Percentiles rank a stretch among this genome's conserved stretches.
These are phyloP conservation scores for Arrhamphus sclerolepis DNA, from an alignment of 2,797 vertebrate genomes.

Conservation along the genomic window DNA sequence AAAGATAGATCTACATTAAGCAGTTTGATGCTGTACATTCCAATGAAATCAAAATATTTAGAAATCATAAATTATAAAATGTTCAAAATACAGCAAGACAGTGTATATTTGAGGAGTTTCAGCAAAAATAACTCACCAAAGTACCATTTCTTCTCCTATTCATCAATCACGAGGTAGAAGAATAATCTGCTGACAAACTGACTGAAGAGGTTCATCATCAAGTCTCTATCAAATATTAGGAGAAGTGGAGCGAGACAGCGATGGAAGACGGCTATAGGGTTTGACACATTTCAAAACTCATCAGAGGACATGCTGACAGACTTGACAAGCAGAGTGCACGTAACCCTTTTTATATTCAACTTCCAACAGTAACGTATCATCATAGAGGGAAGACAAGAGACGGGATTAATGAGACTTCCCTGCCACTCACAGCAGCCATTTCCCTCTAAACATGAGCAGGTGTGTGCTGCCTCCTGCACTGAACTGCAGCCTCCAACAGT, in stretches of 20 bases:
- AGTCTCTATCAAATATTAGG: conserved; percentile 18
- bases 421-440: conserved; percentile 6
- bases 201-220: conserved; percentile 11
- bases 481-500: conserved; percentile 17
- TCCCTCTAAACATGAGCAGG: background rate
- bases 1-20: no score
- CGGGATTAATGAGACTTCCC: conserved; percentile 1
- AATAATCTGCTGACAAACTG: conserved; percentile 10
- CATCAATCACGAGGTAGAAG: background rate
- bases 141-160: conserved; percentile 1
- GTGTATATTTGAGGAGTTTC: no score
- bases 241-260: conserved; percentile 3
- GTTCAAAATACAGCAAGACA: no score
- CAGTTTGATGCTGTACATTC: no score
- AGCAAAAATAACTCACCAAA: background rate
- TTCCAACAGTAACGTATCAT: background rate
- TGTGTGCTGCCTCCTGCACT: conserved; percentile 8
- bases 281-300: conserved; percentile 20
- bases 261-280: conserved; percentile 5
- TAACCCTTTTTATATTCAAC: background rate
- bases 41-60: no score
- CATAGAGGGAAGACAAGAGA: background rate
- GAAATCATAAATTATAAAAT: no score
- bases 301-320: background rate
- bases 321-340: background rate